A percentile compares a stretch with the other conserved stretches of the same genome.
phyloP scores from a whole-genome alignment of 1,140 invertebrate species.

The Cotesia typhae region DNA sequence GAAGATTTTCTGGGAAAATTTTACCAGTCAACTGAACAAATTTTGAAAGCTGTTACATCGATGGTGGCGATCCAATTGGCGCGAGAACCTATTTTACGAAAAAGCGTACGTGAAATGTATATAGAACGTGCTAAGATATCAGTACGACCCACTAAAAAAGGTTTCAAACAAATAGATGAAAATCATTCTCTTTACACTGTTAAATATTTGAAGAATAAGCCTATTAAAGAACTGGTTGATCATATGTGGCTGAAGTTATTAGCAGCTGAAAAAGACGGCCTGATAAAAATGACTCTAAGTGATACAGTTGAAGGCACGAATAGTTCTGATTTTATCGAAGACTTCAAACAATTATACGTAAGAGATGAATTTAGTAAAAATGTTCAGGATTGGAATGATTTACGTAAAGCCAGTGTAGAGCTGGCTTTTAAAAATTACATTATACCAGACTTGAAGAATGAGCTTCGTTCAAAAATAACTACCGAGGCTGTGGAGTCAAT shows the following conservation, averaged over 20 bases:
- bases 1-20: constrained; percentile 72
- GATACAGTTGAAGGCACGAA: constrained; percentile 83
- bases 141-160: constrained; percentile 88
- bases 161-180: constrained; percentile 94
- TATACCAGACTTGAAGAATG: constrained; percentile 88
- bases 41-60: constrained; percentile 86
- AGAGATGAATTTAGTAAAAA: constrained; percentile 95
- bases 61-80: constrained; percentile 95
- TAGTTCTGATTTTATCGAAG: constrained; percentile 81
- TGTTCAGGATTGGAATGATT: constrained; percentile 95
- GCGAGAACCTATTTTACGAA: constrained; percentile 88
- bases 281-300: constrained; percentile 78
- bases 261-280: constrained; percentile 85
- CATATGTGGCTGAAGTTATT: constrained; percentile 90
- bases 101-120: constrained; percentile 87
- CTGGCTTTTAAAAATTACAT: constrained; percentile 88
- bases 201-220: constrained; percentile 96
- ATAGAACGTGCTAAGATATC: constrained; percentile 88
- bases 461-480: constrained; percentile 82
- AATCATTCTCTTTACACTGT: constrained; percentile 86
- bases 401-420: constrained; percentile 88
- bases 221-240: constrained; percentile 86
- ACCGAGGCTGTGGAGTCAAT: constrained; percentile 92
- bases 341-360: constrained; percentile 90
- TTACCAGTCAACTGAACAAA: constrained; percentile 77